Evolutionary conservation across 1,140 invertebrate species (phyloP).

Genomic region (Lucilia sericata): DNA sequence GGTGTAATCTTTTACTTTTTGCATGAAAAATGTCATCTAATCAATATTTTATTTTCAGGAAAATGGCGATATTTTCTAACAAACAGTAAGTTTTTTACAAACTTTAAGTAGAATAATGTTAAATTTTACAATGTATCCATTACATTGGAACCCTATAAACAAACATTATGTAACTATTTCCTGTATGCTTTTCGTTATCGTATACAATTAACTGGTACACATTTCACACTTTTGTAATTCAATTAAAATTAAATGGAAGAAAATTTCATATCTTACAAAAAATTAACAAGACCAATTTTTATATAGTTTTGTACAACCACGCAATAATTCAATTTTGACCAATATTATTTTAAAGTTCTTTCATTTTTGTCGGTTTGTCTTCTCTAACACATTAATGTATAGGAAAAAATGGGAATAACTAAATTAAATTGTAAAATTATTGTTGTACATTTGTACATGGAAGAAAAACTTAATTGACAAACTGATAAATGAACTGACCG

Average conservation of each 20-base stretch:
- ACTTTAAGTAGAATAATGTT: too few relatives aligned
- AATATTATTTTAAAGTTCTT: neutral
- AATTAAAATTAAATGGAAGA: neutral
- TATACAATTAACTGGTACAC: neutral
- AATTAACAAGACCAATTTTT: neutral
- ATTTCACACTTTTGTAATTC: slow-evolving; percentile 7
- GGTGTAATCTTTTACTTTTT: too few relatives aligned
- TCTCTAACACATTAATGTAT: slow-evolving; percentile 15
- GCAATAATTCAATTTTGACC: slow-evolving; percentile 27
- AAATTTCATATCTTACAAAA: neutral
- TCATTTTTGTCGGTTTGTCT: neutral
- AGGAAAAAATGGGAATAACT: neutral
- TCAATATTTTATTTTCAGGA: too few relatives aligned
- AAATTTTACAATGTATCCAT: too few relatives aligned
- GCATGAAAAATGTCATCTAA: too few relatives aligned
- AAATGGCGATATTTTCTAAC: too few relatives aligned
- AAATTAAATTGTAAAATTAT: slow-evolving; percentile 21
- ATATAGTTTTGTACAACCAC: neutral
- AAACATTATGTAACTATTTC: too few relatives aligned
- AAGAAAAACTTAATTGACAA: neutral
- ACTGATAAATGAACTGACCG: slow-evolving; percentile 21
- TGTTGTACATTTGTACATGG: neutral
- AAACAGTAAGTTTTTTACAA: too few relatives aligned
- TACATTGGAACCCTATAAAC: too few relatives aligned
- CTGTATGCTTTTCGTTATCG: too few relatives aligned